These are phyloP conservation scores for Bombyx mandarina DNA, from an alignment of 1,140 invertebrate species.

Conservation along the genomic window DNA sequence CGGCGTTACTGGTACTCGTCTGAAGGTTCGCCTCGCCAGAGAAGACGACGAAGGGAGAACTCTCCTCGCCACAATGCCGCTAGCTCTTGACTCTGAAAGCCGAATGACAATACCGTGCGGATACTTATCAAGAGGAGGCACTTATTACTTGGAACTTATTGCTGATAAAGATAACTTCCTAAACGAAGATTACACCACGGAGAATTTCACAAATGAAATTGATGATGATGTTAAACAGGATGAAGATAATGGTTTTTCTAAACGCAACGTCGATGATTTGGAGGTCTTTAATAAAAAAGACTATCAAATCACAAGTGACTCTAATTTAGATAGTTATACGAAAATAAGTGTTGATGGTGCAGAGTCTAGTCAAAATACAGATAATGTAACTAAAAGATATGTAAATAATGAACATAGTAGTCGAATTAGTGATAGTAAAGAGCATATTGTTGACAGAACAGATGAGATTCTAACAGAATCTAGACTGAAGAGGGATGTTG, in stretches of 20 bases:
- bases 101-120: slow-evolving; percentile 77
- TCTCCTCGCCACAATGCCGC: slow-evolving; percentile 76
- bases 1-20: slow-evolving; percentile 41
- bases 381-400: not conserved
- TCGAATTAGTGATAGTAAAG: not conserved
- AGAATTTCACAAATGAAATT: slow-evolving; percentile 4
- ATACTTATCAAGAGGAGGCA: slow-evolving; percentile 77
- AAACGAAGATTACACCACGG: slow-evolving; percentile 5
- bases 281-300: not conserved
- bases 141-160: slow-evolving; percentile 58
- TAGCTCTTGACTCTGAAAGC: slow-evolving; percentile 65
- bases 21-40: slow-evolving; percentile 50
- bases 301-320: too few species aligned
- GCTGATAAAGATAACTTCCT: slow-evolving; percentile 49
- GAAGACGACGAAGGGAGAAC: slow-evolving; percentile 73
- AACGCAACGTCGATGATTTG: not conserved
- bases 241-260: slow-evolving; percentile 9
- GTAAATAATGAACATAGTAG: not conserved
- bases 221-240: slow-evolving; percentile 6
- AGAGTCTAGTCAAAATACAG: not conserved
- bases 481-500: slow-evolving; percentile 39
- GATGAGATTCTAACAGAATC: slow-evolving; percentile 4
- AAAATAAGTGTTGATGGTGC: not conserved
- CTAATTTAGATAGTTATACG: not conserved
- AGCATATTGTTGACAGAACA: not conserved